Evolutionary conservation across 2,888 invertebrate species (phyloP), one percentile per base, ranked within the genome.

Genomic region (Luperina testacea): DNA sequence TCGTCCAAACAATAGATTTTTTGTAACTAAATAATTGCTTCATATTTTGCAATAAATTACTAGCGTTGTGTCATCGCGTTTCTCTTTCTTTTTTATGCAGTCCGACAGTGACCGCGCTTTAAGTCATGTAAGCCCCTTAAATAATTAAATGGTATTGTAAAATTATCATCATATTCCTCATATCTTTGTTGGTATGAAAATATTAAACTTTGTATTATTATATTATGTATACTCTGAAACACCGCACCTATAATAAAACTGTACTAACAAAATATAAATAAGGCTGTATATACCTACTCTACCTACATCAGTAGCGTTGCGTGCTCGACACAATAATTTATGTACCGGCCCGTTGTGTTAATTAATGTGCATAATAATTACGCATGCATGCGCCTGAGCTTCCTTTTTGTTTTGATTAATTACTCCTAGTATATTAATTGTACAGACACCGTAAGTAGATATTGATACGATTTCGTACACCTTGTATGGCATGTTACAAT

Each of bases 291-390:
- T n/a, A 59, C 57, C 72, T 78, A 87, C 83, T 88, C 73, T 77
- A 73, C 65, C 72, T 82, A 88, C 80, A 82, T 84, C 87, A 83
- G 89, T 81, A 88, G 84, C 89, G 74, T 95, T 93, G 95, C 95
- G 95, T 96, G 95, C 92, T 88, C 85, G 90, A 91, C 89, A 90
- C 94, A 94, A 95, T 96, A 95, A 95, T 95, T 92, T 94, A 95
- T 94, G 91, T 92, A 92, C 92, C 90, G 90, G 92, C 89, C 90
- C 89, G 81, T 80, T 86, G 84, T 95, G 86, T 95, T 96, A 96
- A 97, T 97, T 96, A 96, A 96, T 96, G 96, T 96, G 96, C 96
- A 96, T 96, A 96, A 95, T 96, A 96, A 97, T 96, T 95, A 96
- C 93, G 94, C 94, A 92, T 94, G 95, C 94, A 95, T 94, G 93